Base-by-base conservation (phyloP, 2,888 invertebrate species). In the Pantelozetes paolii region DNA sequence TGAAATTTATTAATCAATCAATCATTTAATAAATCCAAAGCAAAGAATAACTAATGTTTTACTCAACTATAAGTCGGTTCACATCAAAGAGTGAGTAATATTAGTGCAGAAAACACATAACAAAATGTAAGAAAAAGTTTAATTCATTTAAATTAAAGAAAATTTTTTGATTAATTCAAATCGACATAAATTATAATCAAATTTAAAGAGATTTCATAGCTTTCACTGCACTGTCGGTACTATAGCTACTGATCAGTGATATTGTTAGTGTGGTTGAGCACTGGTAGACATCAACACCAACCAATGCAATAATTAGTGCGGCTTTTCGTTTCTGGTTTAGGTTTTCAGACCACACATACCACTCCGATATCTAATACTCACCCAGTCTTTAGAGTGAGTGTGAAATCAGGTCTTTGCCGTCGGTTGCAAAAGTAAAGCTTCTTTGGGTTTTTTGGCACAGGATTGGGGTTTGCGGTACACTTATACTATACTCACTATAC, bases 351-450 rank as follows among this genome's bases (percentile, higher is more conserved):
- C 26, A 28, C 28, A 20, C 28, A 57, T 57, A 57, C 57, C 28
- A 28, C 28, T n/a, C n/a, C n/a, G n/a, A n/a, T 57, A 28, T 26
- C 23, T 57, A 57, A 57, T 57, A 20, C 57, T 13, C 8, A 28
- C 20, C 26, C 57, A 57, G 15, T 28, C 20, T 28, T 13, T 59
- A 9, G 57, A 62, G 62, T 8, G 28, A 18, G 62, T 62, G 62
- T 36, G 62, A 62, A 62, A 62, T 62, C 62, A 62, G 62, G 59
- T 62, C n/a, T 62, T 62, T 62, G 62, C 62, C 62, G 36, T 32
- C 62, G 62, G 62, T 62, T 30, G 62, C 62, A 62, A 62, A 62
- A 62, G 32, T 62, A 62, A 62, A 62, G 62, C 62, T 62, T 62
- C 62, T 62, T 62, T 62, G 36, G 32, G 32, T n/a, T 62, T 62